Conservation (phyloP, 2,797 vertebrate genomes). For the Orestias chungarensis region DNA sequence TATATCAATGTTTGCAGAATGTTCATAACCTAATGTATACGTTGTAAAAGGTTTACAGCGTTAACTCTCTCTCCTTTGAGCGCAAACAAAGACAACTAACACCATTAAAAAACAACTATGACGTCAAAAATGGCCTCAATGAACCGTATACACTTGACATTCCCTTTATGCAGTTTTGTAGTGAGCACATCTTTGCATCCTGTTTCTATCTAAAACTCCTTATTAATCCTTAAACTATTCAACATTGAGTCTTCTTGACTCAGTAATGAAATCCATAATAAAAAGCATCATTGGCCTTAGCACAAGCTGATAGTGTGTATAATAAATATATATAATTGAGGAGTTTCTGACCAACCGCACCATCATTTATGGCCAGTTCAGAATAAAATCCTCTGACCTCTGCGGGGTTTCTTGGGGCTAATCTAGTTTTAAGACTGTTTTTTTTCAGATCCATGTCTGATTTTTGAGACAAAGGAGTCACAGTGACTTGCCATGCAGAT, state of each 20-base stretch:
- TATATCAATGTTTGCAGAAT: neutral
- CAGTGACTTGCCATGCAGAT: neutral
- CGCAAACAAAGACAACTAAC: neutral
- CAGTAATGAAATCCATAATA: neutral
- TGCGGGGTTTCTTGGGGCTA: neutral
- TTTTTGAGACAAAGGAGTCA: neutral
- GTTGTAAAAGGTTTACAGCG: neutral
- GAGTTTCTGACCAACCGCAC: neutral
- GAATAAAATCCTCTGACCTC: neutral
- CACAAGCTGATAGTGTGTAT: neutral
- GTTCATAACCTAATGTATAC: neutral
- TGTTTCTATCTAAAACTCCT: neutral
- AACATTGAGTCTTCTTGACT: neutral
- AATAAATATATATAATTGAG: neutral
- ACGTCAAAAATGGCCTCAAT: too few relatives aligned
- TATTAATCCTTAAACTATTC: neutral
- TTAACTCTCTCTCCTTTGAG: neutral
- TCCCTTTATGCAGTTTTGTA: neutral
- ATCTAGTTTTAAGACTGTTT: neutral
- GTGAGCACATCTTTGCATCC: neutral
- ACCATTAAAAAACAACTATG: too few relatives aligned
- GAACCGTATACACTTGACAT: neutral
- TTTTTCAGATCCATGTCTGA: neutral
- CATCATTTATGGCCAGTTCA: neutral
- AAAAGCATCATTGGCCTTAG: neutral